Evolutionary conservation across 2,113 vertebrate genomes (phyloP).

Genomic region (Girardinichthys multiradiatus): DNA sequence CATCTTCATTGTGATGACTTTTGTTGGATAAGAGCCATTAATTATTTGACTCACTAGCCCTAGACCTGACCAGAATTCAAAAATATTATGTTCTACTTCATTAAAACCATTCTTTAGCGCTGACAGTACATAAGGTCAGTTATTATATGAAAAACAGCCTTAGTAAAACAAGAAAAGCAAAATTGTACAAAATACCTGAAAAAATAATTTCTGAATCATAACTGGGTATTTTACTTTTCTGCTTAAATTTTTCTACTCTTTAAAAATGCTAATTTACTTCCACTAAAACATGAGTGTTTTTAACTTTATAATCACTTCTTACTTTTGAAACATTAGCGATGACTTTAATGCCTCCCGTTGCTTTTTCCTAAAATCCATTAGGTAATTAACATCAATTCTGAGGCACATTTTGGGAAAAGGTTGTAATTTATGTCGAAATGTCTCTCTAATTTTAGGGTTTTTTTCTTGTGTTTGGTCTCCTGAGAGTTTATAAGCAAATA

Average conservation of each 20-base stretch:
- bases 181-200: neutral
- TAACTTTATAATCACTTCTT: constrained; percentile 40
- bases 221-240: constrained; percentile 10
- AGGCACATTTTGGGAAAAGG: constrained; percentile 47
- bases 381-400: constrained; percentile 61
- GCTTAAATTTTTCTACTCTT: constrained; percentile 19
- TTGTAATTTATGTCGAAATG: constrained; percentile 55
- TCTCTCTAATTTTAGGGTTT: constrained; percentile 51
- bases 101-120: neutral
- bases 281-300: constrained; percentile 35
- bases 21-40: neutral
- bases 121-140: neutral
- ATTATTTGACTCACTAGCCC: neutral
- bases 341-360: constrained; percentile 27
- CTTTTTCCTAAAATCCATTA: constrained; percentile 52
- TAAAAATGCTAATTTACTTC: constrained; percentile 47
- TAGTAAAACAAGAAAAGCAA: neutral
- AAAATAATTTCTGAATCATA: constrained; percentile 14
- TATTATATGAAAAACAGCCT: neutral
- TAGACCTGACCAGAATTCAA: neutral
- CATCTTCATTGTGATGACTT: too few species aligned
- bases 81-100: neutral
- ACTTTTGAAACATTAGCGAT: constrained; percentile 48
- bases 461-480: constrained; percentile 55
- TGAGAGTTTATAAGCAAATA: constrained; percentile 69